Conservation (phyloP, 2,113 vertebrate species). For the Gymnorhina tibicen region DNA sequence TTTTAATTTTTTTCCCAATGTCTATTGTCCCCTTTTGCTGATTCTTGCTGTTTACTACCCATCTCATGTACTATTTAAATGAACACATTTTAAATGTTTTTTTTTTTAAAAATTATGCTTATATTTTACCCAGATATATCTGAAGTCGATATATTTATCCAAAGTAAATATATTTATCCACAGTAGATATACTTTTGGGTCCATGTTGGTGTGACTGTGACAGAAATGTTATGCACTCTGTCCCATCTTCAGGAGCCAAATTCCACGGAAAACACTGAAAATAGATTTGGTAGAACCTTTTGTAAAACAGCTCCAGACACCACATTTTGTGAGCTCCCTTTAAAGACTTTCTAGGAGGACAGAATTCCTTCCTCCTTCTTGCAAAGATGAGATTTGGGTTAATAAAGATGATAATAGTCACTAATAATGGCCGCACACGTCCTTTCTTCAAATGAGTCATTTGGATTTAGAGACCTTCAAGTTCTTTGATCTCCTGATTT, state of each 20-base stretch:
- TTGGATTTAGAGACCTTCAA: neutral
- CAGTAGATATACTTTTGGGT: neutral
- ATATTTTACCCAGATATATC: neutral
- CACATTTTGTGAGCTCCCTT: neutral
- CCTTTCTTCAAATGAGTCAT: neutral
- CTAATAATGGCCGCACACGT: neutral
- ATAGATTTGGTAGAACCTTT: neutral
- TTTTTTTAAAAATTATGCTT: neutral
- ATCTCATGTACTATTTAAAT: neutral
- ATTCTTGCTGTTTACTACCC: neutral
- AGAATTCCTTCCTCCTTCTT: neutral
- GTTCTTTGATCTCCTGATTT: conserved; percentile 29
- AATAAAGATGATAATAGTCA: neutral
- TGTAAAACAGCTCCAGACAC: neutral
- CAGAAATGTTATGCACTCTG: accelerated
- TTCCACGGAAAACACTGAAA: neutral
- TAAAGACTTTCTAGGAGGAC: neutral
- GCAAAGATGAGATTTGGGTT: neutral
- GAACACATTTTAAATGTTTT: neutral
- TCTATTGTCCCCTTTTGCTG: accelerated
- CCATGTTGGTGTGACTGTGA: too few species aligned
- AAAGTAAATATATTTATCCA: neutral
- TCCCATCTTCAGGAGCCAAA: neutral
- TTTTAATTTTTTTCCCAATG: neutral
- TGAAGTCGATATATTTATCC: neutral